Evolutionary conservation across 2,888 invertebrate genomes (phyloP).

Genomic region (Drosophila conformis): DNA sequence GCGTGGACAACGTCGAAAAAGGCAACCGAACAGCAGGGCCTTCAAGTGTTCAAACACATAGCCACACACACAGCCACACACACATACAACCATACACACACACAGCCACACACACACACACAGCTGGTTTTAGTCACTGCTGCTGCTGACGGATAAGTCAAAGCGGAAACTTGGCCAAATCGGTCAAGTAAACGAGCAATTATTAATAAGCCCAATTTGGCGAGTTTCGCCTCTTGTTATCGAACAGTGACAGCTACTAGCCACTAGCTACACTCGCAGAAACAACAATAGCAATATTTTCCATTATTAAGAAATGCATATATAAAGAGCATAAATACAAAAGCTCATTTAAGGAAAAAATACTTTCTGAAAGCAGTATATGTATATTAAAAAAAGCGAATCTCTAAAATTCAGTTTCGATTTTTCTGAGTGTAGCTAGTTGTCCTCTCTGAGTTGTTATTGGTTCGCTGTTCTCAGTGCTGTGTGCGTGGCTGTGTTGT

Average conservation of each 20-base stretch:
- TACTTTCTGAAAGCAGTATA: too few relatives aligned
- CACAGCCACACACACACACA: neutral
- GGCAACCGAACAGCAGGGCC: slow-evolving; percentile 17
- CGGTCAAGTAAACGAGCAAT: slow-evolving; percentile 44
- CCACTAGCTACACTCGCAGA: neutral
- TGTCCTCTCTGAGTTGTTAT: neutral
- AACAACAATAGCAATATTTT: neutral
- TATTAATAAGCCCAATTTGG: slow-evolving; percentile 68
- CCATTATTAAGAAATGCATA: too few relatives aligned
- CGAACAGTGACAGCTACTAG: slow-evolving; percentile 10
- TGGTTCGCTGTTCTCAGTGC: neutral
- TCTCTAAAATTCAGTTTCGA: neutral
- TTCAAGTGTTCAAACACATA: slow-evolving; percentile 30
- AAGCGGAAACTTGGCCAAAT: slow-evolving; percentile 55
- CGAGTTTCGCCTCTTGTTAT: slow-evolving; percentile 37
- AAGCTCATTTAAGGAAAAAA: too few relatives aligned
- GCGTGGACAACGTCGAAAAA: slow-evolving; percentile 24
- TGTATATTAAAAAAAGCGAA: neutral
- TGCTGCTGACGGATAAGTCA: slow-evolving; percentile 45
- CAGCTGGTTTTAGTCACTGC: slow-evolving; percentile 15
- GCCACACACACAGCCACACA: slow-evolving; percentile 1
- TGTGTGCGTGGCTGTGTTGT: slow-evolving; percentile 9
- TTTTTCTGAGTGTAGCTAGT: neutral
- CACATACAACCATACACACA: slow-evolving; percentile 1
- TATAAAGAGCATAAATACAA: too few relatives aligned